phyloP scores from a whole-genome alignment of 2,888 invertebrate genomes.

The Ectropis crepuscularia region DNA sequence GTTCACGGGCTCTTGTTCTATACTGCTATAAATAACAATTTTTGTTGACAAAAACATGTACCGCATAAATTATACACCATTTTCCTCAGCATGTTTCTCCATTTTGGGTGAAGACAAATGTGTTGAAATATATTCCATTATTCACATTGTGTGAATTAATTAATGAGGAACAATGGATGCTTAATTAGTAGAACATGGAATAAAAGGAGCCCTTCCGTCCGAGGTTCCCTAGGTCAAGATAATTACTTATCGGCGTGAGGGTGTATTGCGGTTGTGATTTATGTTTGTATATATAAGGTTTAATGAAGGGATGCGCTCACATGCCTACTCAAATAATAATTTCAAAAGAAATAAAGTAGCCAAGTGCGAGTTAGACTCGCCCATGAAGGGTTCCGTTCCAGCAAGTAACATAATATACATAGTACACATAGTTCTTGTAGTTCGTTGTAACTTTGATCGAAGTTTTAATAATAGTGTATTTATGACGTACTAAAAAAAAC shows the following conservation, averaged over 20 bases:
- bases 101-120: slow-evolving; percentile 20
- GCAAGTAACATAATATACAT: too few relatives aligned
- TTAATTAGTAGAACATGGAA: slow-evolving; percentile 45
- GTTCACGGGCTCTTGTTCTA: too few relatives aligned
- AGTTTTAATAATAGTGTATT: too few relatives aligned
- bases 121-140: slow-evolving; percentile 32
- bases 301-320: slow-evolving; percentile 1
- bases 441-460: too few relatives aligned
- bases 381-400: too few relatives aligned
- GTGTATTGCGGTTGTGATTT: slow-evolving; percentile 26
- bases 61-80: background rate
- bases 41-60: background rate
- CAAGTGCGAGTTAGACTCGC: too few relatives aligned
- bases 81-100: slow-evolving; percentile 6
- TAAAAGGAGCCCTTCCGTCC: slow-evolving; percentile 40
- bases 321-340: background rate
- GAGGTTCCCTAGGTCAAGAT: slow-evolving; percentile 39
- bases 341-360: background rate
- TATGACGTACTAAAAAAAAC: too few relatives aligned
- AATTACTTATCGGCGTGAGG: slow-evolving; percentile 38
- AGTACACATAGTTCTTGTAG: too few relatives aligned
- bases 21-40: background rate
- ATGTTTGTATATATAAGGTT: slow-evolving; percentile 15
- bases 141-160: slow-evolving; percentile 40
- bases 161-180: slow-evolving; percentile 41